Base-by-base conservation (phyloP, 1,140 invertebrate genomes). In the Drosophila lini region DNA sequence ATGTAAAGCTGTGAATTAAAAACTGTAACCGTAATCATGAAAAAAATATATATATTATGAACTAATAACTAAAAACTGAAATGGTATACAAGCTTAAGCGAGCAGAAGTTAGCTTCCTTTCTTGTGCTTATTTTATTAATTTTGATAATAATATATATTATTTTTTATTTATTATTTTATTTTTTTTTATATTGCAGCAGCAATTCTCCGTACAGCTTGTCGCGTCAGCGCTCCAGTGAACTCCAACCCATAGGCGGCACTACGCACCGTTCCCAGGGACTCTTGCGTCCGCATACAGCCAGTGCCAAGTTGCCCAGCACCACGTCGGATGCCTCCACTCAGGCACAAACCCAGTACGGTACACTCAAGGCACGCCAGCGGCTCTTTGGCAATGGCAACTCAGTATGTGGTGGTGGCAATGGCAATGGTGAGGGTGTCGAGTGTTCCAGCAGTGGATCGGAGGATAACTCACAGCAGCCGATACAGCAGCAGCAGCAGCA, bases 201-300 rank as follows among this genome's bases (percentile, higher is more conserved):
- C 58, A 83, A 88, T 45, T 84, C 84, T 0, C 77, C 78, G 4
- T 71, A 63, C 22, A 91, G 86, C 65, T 61, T 92, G 25, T 92
- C 91, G 28, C 85, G 91, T 36, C 91, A 92, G 65, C 77, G 86
- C 44, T 83, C 91, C 28, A 73, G 61, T 2, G 82, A 92, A 47
- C 28, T 85, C 25, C 79, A 65, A 10, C 40, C 61, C 8, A 5
- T 55, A 2, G 13, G 52, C n/a, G 45, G 22, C 0, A 28, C 64
- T 1, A 57, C 70, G 1, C 48, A 50, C 13, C 74, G 63, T 7
- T 50, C 45, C 13, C 80, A 76, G 19, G 71, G 60, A 16, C 44
- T 74, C 13, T 15, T 75, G 42, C 80, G 80, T 36, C 80, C 80
- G 2, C 78, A 81, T 25, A 85, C 82, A 6, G 78, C 82, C 58